Evolutionary conservation across 2,888 invertebrate species (phyloP), one percentile per base, ranked within the genome.

Genomic region (Magallana nippona): DNA sequence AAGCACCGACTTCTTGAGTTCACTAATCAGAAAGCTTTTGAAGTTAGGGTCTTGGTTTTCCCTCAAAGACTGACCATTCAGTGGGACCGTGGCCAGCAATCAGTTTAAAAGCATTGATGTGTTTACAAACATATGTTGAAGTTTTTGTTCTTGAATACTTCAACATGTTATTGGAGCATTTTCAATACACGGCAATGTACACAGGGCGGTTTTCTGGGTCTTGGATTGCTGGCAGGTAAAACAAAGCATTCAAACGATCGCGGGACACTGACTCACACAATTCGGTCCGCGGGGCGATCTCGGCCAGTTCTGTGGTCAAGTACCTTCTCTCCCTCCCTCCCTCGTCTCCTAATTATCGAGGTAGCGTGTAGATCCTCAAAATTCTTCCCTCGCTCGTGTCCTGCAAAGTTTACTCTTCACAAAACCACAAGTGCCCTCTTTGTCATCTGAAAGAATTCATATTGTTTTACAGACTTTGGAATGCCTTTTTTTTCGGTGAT

Each of bases 341-440:
- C 11, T 27, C 32, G 71, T 71, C 13, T 27, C 15, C 32, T 32
- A 27, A 27, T 71, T 71, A 71, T 71, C 71, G 5, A 15, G 71
- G 71, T 71, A 71, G 71, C 71, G 71, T 71, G 71, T 32, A 15
- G 27, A 32, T 71, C 71, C 71, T 71, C 27, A 15, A 71, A 22
- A 71, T 71, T 71, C 71, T 27, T 71, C 27, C 32, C 19, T 32
- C 27, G 32, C 15, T 71, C 71, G 10, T 10, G 63, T 63, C 63
- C 22, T n/a, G 17, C 27, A 11, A 11, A 13, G n/a, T 63, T 13
- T 22, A 71, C 71, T 71, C 71, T 71, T 22, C 71, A 71, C 32
- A 11, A 71, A 71, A 71, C 71, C 71, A 71, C 71, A 27, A 71
- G 71, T 13, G 71, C 15, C 32, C 71, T 22, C 71, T 15, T 15